Evolutionary conservation across 2,797 vertebrate species (phyloP).

Genomic region (Hypotaenidia philippensis): DNA sequence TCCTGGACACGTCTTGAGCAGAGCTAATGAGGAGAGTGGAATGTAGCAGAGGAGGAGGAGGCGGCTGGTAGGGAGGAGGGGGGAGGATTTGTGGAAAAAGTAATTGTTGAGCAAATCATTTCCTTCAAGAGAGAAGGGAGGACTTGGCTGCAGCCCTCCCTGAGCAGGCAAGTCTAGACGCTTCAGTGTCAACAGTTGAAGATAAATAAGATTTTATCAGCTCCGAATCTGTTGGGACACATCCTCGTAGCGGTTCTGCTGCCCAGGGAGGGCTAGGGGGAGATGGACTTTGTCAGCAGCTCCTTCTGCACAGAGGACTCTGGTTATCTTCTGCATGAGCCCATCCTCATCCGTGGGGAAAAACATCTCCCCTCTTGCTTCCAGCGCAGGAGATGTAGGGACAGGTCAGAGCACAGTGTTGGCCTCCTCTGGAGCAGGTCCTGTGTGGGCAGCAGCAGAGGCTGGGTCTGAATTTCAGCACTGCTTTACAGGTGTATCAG

Average conservation of each 20-base stretch:
- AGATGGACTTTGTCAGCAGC: not conserved
- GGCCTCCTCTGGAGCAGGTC: not conserved
- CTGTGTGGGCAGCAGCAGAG: not conserved
- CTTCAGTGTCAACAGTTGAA: slow-evolving; percentile 82
- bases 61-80: slow-evolving; percentile 1
- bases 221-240: slow-evolving; percentile 84
- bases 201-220: slow-evolving; percentile 83
- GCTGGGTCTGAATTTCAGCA: accelerated
- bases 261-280: slow-evolving; percentile 13
- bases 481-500: not conserved
- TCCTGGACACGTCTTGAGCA: slow-evolving; percentile 63
- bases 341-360: not conserved
- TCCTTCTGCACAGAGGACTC: not conserved
- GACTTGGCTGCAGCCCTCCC: slow-evolving; percentile 62
- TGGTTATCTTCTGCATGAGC: not conserved
- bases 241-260: slow-evolving; percentile 83
- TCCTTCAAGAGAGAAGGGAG: slow-evolving; percentile 76
- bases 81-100: slow-evolving; percentile 62
- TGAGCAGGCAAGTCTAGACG: slow-evolving; percentile 84
- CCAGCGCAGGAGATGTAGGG: accelerated
- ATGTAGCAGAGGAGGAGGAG: slow-evolving; percentile 51
- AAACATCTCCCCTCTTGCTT: not conserved
- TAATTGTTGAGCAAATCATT: slow-evolving; percentile 75
- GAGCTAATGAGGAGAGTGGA: slow-evolving; percentile 67
- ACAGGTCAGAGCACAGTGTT: not conserved